phyloP scores from a whole-genome alignment of 2,888 invertebrate genomes.

The Lathronympha strigana region DNA sequence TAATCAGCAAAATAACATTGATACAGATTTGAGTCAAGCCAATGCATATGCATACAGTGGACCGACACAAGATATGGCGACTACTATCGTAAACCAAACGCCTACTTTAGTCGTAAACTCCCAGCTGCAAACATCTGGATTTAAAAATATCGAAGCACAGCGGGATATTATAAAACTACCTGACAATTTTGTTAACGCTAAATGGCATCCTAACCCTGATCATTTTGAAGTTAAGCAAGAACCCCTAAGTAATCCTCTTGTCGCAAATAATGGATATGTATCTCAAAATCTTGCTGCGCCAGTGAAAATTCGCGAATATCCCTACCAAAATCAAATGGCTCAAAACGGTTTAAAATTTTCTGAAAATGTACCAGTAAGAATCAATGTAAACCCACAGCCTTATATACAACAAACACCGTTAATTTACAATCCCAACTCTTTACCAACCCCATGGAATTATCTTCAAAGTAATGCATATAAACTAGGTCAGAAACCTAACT shows the following conservation, averaged over 20 bases:
- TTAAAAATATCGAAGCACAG: neutral
- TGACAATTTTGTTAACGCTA: slow-evolving; percentile 2
- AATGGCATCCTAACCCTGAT: slow-evolving; percentile 8
- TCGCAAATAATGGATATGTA: neutral
- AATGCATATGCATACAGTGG: neutral
- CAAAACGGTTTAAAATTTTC: neutral
- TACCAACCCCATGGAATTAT: neutral
- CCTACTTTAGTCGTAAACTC: neutral
- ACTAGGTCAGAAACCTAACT: neutral
- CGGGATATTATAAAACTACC: neutral
- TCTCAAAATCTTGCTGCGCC: neutral
- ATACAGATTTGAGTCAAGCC: neutral
- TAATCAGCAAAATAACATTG: neutral
- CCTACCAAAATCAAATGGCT: neutral
- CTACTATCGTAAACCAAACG: slow-evolving; percentile 1
- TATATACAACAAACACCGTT: neutral
- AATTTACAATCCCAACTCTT: neutral
- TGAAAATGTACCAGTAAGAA: neutral
- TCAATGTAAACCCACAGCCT: neutral
- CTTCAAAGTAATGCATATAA: slow-evolving; percentile 5
- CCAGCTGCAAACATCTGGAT: neutral
- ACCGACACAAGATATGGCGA: neutral
- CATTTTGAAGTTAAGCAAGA: neutral
- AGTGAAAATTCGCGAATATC: neutral
- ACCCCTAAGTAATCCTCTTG: neutral